Base-by-base conservation (phyloP, 2,113 vertebrate genomes). In the Lipotes vexillifer region DNA sequence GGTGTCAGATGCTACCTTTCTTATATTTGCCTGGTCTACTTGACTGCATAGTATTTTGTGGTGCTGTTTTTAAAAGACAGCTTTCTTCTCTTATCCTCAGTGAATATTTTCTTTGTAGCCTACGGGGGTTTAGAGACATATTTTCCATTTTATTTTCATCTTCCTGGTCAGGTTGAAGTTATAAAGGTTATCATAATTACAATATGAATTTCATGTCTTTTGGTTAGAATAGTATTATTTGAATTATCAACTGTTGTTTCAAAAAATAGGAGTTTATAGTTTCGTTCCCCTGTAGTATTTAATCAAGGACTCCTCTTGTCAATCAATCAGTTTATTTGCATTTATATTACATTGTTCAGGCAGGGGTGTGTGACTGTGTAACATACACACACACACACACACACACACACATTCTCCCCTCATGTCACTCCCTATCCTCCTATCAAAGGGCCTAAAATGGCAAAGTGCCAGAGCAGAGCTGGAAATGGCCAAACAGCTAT, bases 281-380 rank as follows among this genome's bases (percentile, higher is more conserved):
- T 88, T 80, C 75, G 63, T 5, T 72, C 2, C 83, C 74, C 29
- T 87, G 11, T 66, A 85, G 36, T 85, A 94, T 94, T 97, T 97
- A 97, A 97, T 95, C 49, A 97, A 94, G n/a, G 31, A 52, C 14
- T 63, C 33, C 27, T 92, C 46, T 44, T 96, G 36, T 80, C n/a
- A 97, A n/a, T 97, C 94, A 90, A 46, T 95, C 29, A 49, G 1
- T 44, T 63, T 93, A 95, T 97, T 97, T 97, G 29, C 21, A 97
- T 97, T 95, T 97, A 96, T 96, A 97, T 98, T 96, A 23, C 14
- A 17, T 57, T 95, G 81, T 94, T 97, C 3, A 81, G 85, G 12
- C 8, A 96, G 3, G 14, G 68, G 10, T 8, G 68, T 87, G 14
- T 96, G 52, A 80, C 10, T 21, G 15, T 68, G 12, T 66, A 63